Evolutionary conservation across 92 coral and sea anemone species (phyloP).

Genomic region (Actinernus sp.): DNA sequence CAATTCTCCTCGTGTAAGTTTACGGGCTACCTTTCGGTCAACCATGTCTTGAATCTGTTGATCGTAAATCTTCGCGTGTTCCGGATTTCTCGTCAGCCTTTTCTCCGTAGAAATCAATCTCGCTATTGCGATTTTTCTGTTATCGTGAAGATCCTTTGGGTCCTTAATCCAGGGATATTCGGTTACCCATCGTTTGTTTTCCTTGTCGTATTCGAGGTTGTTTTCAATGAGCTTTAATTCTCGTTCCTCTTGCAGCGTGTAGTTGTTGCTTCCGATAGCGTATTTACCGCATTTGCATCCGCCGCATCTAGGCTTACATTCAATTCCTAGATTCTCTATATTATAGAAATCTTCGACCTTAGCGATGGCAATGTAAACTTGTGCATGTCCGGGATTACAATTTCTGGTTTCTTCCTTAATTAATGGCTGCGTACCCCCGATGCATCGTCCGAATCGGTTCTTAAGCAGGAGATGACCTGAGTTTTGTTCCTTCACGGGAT

Average conservation of each 20-base stretch:
- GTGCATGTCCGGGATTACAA: conserved; percentile 7
- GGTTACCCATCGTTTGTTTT: conserved; percentile 38
- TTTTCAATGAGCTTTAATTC: conserved; percentile 51
- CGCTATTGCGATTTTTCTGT: conserved; percentile 6
- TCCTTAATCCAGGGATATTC: conserved; percentile 56
- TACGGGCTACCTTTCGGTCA: conserved; percentile 23
- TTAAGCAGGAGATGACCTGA: conserved; percentile 31
- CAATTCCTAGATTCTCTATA: no score
- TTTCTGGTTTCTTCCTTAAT: neutral
- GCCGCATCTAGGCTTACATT: no score
- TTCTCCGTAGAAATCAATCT: conserved; percentile 17
- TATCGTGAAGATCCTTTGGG: conserved; percentile 13
- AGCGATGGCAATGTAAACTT: no score
- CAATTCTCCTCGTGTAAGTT: conserved; percentile 35
- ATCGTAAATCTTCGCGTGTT: conserved; percentile 18
- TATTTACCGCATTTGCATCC: conserved; percentile 53
- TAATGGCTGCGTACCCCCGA: no score
- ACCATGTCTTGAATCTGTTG: conserved; percentile 50
- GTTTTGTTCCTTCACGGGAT: conserved; percentile 38
- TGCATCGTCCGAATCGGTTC: conserved; percentile 50
- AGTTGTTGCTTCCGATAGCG: conserved; percentile 32
- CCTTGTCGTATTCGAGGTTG: conserved; percentile 43
- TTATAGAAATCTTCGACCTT: no score
- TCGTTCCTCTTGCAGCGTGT: conserved; percentile 54
- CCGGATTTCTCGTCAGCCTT: conserved; percentile 13